Evolutionary conservation across 2,888 invertebrate genomes (phyloP).

Genomic region (Xylocampa areola): DNA sequence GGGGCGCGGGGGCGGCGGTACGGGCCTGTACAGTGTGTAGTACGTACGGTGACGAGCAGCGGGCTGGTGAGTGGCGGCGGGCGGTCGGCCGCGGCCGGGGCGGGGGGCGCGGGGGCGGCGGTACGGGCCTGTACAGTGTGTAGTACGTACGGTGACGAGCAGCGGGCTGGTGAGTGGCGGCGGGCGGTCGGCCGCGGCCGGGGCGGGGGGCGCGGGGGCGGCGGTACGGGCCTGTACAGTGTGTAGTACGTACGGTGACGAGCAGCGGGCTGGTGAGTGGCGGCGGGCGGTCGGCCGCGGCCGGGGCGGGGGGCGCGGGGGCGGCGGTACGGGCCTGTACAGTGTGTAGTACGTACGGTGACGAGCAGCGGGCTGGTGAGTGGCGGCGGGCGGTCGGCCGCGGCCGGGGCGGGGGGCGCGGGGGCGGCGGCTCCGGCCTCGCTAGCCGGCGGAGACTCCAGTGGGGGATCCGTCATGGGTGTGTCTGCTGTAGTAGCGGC

Average conservation of each 20-base stretch:
- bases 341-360: no score
- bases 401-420: conserved; percentile 7
- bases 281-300: conserved; percentile 3
- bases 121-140: conserved; percentile 25
- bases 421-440: conserved; percentile 15
- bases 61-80: conserved; percentile 24
- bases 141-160: no score
- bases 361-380: conserved; percentile 25
- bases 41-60: no score
- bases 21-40: conserved; percentile 13
- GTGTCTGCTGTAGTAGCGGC: conserved; percentile 28
- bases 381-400: conserved; percentile 17
- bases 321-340: conserved; percentile 22
- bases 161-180: no score
- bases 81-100: conserved; percentile 9
- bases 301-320: conserved; percentile 4
- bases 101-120: conserved; percentile 2
- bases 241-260: conserved; percentile 8
- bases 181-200: no score
- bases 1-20: background rate
- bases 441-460: conserved; percentile 29
- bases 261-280: conserved; percentile 8
- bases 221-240: no score
- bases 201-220: conserved; percentile 5
- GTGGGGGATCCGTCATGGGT: conserved; percentile 36